Evolutionary conservation across 2,797 vertebrate genomes (phyloP).

Genomic region (Galago senegalensis): DNA sequence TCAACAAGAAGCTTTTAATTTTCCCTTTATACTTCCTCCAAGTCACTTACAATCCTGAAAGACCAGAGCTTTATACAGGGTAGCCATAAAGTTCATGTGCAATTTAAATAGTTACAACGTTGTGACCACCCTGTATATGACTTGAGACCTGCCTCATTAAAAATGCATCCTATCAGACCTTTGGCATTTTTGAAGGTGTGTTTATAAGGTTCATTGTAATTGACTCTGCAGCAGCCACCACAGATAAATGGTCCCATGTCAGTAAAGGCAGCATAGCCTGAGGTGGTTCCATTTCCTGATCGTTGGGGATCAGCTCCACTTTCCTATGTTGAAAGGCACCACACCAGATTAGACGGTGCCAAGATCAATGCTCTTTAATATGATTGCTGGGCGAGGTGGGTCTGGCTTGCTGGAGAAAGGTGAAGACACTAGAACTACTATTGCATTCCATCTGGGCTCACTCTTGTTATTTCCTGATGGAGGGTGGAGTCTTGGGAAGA

Average conservation of each 20-base stretch:
- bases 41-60: constrained; percentile 1
- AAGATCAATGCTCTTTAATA: background rate
- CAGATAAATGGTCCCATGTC: background rate
- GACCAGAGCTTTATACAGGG: background rate
- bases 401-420: background rate
- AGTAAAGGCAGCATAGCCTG: background rate
- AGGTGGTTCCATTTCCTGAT: background rate
- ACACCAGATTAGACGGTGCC: background rate
- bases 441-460: background rate
- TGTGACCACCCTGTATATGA: background rate
- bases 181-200: background rate
- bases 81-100: no score
- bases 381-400: background rate
- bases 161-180: background rate
- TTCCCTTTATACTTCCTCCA: constrained; percentile 12
- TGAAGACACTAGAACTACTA: background rate
- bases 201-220: background rate
- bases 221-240: background rate
- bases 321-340: background rate
- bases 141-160: background rate
- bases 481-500: background rate
- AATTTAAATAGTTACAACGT: no score
- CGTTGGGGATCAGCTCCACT: background rate
- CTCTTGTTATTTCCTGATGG: background rate
- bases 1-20: constrained; percentile 42